Evolutionary conservation across 2,797 vertebrate species (phyloP).

Genomic region (Cyclopterus lumpus): DNA sequence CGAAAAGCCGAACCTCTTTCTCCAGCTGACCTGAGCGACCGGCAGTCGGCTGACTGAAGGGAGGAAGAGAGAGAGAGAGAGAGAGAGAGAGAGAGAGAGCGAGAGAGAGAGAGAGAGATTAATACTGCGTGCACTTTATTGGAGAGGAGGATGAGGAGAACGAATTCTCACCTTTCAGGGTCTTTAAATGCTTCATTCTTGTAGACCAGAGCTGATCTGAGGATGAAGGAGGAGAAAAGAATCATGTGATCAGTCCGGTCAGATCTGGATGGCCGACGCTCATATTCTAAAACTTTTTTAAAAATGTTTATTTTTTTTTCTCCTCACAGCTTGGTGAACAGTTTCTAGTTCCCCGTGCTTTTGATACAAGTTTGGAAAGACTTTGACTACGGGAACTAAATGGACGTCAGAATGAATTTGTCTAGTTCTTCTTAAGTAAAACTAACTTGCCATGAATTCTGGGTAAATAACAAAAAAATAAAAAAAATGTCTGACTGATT

Average conservation of each 20-base stretch:
- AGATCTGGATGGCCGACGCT: background rate
- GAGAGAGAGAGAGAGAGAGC: background rate
- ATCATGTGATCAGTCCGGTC: background rate
- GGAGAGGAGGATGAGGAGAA: background rate
- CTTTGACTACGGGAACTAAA: background rate
- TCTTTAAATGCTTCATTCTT: slow-evolving; percentile 86
- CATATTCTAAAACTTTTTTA: background rate
- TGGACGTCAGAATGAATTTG: no score
- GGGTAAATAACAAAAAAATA: no score
- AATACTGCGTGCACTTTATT: background rate
- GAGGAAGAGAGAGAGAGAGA: background rate
- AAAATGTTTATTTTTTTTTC: background rate
- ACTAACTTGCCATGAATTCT: no score
- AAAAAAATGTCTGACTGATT: no score
- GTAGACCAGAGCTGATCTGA: slow-evolving; percentile 86
- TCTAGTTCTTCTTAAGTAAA: no score
- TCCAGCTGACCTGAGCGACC: slow-evolving; percentile 77
- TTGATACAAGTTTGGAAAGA: background rate
- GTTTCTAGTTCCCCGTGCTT: background rate
- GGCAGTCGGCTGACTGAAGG: slow-evolving; percentile 2
- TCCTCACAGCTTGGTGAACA: no score
- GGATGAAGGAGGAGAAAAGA: slow-evolving; percentile 7
- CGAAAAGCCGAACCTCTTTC: slow-evolving; percentile 80
- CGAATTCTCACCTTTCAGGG: slow-evolving; percentile 70
- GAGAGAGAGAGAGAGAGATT: background rate